phyloP scores from a whole-genome alignment of 2,888 invertebrate genomes.

The Drosophila austrosaltans region DNA sequence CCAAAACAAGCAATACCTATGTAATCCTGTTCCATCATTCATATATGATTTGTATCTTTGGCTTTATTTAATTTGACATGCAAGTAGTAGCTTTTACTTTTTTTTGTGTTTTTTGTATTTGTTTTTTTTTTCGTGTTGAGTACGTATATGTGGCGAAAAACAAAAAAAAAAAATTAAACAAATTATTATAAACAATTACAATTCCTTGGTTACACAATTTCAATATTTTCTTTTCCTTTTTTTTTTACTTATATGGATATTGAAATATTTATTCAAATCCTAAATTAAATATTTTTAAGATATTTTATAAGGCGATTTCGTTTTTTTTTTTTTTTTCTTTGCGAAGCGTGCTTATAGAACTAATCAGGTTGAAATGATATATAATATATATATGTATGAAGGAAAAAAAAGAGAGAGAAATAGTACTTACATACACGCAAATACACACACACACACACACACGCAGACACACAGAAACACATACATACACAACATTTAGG shows the following conservation, averaged over 20 bases:
- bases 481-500: constrained; percentile 10
- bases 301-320: background rate
- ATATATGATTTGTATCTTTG: constrained; percentile 58
- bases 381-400: background rate
- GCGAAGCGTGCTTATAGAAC: constrained; percentile 10
- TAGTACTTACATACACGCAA: too few relatives aligned
- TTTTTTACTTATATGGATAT: background rate
- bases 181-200: constrained; percentile 13
- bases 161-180: constrained; percentile 20
- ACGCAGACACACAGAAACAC: too few relatives aligned
- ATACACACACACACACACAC: too few relatives aligned
- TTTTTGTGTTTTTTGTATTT: background rate
- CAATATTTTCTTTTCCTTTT: background rate
- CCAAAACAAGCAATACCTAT: background rate
- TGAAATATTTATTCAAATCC: background rate
- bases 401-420: background rate
- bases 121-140: constrained; percentile 20
- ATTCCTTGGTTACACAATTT: background rate
- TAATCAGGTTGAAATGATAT: constrained; percentile 11
- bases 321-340: background rate
- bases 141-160: constrained; percentile 23
- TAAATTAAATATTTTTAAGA: background rate
- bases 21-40: background rate
- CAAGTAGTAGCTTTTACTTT: constrained; percentile 40
- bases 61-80: constrained; percentile 66